phyloP scores from a whole-genome alignment of 2,888 invertebrate genomes.

The Ormyrus nitidulus region DNA sequence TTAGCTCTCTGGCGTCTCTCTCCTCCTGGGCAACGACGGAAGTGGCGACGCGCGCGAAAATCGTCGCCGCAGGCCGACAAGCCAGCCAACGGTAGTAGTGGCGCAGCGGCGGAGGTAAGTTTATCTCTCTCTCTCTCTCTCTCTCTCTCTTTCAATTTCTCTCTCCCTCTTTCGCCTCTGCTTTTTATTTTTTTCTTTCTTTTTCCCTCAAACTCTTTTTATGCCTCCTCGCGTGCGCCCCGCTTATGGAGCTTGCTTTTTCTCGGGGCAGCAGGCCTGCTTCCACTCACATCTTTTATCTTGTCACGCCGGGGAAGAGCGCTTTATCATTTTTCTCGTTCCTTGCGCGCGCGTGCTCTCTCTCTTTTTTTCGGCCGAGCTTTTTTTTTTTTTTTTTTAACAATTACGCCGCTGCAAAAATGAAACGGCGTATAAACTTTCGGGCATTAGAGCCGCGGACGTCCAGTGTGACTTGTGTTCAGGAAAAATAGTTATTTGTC shows the following conservation, averaged over 20 bases:
- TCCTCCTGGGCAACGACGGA: slow-evolving; percentile 55
- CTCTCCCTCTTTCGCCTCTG: background rate
- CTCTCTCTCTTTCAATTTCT: slow-evolving; percentile 18
- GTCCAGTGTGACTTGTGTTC: no score
- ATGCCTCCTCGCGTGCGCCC: background rate
- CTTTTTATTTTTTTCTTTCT: slow-evolving; percentile 13
- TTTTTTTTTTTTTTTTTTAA: slow-evolving; percentile 8
- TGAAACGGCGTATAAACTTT: background rate
- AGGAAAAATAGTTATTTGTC: no score
- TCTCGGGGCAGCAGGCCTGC: background rate
- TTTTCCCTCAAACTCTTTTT: background rate
- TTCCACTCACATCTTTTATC: slow-evolving; percentile 38
- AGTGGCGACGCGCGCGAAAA: slow-evolving; percentile 68
- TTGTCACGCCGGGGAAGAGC: slow-evolving; percentile 10
- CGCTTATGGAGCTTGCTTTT: background rate
- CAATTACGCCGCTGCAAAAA: slow-evolving; percentile 14
- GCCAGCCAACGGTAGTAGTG: slow-evolving; percentile 74
- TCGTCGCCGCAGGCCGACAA: slow-evolving; percentile 69
- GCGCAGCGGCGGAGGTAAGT: slow-evolving; percentile 73
- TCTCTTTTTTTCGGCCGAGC: no score
- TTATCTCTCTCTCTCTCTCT: slow-evolving; percentile 22
- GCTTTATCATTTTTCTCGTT: slow-evolving; percentile 18
- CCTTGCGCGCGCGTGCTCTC: no score
- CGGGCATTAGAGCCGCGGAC: no score
- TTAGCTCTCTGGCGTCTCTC: slow-evolving; percentile 25